A percentile compares a stretch with the other conserved stretches of the same genome.
These are phyloP conservation scores for Caenorhabditis plicata DNA, from an alignment of 2,888 invertebrate genomes.

Conservation along the genomic window DNA sequence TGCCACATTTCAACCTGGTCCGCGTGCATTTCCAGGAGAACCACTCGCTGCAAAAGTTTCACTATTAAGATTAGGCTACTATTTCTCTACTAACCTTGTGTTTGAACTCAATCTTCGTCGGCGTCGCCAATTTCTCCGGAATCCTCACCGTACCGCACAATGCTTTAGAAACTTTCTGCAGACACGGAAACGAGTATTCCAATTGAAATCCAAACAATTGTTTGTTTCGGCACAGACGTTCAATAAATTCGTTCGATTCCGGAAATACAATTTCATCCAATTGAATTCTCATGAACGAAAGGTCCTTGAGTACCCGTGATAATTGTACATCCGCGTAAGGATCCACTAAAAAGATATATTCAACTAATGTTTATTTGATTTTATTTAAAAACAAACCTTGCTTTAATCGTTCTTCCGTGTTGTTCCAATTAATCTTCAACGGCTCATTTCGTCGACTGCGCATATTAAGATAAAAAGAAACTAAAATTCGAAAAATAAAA, in stretches of 20 bases:
- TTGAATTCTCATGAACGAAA: conserved; percentile 34
- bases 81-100: conserved; percentile 32
- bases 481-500: no score
- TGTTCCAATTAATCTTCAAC: no score
- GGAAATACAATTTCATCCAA: conserved; percentile 35
- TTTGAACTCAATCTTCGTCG: conserved; percentile 27
- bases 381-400: no score
- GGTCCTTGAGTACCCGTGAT: conserved; percentile 28
- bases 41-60: conserved; percentile 11
- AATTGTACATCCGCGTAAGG: conserved; percentile 27
- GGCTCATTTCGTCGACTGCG: no score
- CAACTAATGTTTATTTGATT: no score
- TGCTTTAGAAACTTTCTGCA: conserved; percentile 28
- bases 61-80: no score
- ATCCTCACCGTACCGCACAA: conserved; percentile 15
- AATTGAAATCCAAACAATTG: conserved; percentile 24
- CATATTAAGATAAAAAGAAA: no score
- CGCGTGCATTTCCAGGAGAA: conserved; percentile 16
- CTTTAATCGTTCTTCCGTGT: no score
- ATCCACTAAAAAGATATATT: conserved; percentile 4
- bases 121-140: conserved; percentile 15
- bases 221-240: background rate
- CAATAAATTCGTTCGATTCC: background rate
- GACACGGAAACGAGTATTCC: conserved; percentile 40
- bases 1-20: conserved; percentile 19